Conservation (phyloP, 1,140 invertebrate genomes). For the Brachystomella parvula region DNA sequence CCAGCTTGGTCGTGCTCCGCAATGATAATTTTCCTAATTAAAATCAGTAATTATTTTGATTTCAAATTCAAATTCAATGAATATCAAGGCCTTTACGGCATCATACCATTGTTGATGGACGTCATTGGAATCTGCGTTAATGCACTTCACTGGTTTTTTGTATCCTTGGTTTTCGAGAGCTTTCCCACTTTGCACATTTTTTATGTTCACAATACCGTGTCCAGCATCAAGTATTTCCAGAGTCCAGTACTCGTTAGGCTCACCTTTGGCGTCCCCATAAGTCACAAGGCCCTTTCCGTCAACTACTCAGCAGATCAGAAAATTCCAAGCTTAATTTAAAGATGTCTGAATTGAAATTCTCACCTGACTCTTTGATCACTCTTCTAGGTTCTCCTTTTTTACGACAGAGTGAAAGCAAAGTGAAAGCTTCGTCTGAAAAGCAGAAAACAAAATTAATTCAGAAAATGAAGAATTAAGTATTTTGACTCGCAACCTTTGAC, state of each 20-base stretch:
- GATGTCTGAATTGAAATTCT: not conserved
- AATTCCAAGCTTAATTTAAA: not conserved
- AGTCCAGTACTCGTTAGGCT: not conserved
- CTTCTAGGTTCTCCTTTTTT: constrained; percentile 1
- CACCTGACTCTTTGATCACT: not conserved
- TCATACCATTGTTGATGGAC: not conserved
- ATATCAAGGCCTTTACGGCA: no score
- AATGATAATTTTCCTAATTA: not conserved
- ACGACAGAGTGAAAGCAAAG: not conserved
- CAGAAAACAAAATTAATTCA: not conserved
- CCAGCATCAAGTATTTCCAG: not conserved
- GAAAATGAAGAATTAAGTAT: not conserved
- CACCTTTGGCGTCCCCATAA: not conserved
- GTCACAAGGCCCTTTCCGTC: constrained; percentile 13
- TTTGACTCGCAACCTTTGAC: not conserved
- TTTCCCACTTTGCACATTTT: not conserved
- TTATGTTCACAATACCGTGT: not conserved
- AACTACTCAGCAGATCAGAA: not conserved
- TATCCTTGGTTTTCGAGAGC: constrained; percentile 5
- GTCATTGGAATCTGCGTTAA: constrained; percentile 6
- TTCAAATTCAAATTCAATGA: no score
- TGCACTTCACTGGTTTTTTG: constrained; percentile 11
- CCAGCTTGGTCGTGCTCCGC: constrained; percentile 12
- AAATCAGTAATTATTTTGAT: no score
- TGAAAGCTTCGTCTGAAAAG: constrained; percentile 4